These are phyloP conservation scores for Cistogaster globosa DNA, from an alignment of 2,888 invertebrate species.

Conservation along the genomic window DNA sequence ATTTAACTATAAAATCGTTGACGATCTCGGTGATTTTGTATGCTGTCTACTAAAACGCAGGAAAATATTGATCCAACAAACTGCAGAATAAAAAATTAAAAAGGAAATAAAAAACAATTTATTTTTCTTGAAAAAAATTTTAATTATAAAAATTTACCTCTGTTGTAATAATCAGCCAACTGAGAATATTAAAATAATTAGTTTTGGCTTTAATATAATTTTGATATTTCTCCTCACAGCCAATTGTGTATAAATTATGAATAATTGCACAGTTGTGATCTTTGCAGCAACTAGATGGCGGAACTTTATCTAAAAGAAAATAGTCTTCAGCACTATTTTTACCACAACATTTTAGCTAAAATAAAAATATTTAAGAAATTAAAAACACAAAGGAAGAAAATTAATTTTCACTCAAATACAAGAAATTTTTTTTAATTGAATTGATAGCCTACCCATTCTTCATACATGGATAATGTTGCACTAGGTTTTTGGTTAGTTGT, in stretches of 20 bases:
- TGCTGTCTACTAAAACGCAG: slow-evolving; percentile 78
- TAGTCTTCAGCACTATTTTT: slow-evolving; percentile 78
- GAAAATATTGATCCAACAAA: slow-evolving; percentile 77
- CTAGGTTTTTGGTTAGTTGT: slow-evolving; percentile 63
- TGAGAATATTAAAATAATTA: slow-evolving; percentile 76
- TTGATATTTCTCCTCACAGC: slow-evolving; percentile 77
- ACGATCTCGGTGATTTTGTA: slow-evolving; percentile 79
- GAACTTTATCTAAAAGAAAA: slow-evolving; percentile 75
- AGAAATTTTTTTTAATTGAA: too few relatives aligned
- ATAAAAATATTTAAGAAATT: neutral
- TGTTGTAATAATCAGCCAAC: slow-evolving; percentile 76
- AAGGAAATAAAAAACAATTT: too few relatives aligned
- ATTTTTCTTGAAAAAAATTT: too few relatives aligned
- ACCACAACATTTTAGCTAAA: slow-evolving; percentile 79
- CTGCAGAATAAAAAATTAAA: slow-evolving; percentile 69
- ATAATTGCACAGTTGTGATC: slow-evolving; percentile 76
- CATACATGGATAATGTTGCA: slow-evolving; percentile 75
- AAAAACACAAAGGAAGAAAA: neutral
- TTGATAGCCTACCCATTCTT: slow-evolving; percentile 76
- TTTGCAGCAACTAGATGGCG: slow-evolving; percentile 77
- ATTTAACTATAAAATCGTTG: slow-evolving; percentile 78
- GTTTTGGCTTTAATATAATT: slow-evolving; percentile 77
- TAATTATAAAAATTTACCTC: slow-evolving; percentile 74
- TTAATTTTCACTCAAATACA: neutral
- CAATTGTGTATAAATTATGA: slow-evolving; percentile 76